Evolutionary conservation across 2,888 invertebrate genomes (phyloP).

Genomic region (Troides helena): DNA sequence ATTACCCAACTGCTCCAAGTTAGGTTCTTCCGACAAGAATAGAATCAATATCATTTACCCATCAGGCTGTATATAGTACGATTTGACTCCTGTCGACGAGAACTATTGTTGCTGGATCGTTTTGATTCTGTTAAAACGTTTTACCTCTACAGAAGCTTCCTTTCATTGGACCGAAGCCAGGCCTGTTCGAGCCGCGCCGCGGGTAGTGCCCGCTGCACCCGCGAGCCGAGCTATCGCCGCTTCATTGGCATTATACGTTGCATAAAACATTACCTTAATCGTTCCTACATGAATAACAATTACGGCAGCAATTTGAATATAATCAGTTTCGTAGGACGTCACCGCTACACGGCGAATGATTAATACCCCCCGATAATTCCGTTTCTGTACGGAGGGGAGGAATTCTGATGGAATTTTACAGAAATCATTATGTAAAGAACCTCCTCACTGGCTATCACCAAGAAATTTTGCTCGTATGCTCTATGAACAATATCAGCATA

Average conservation of each 20-base stretch:
- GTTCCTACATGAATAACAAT: conserved; percentile 52
- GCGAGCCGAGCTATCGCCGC: not conserved
- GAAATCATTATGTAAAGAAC: conserved; percentile 29
- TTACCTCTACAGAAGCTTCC: too few relatives aligned
- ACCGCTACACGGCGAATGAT: conserved; percentile 64
- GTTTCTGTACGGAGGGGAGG: conserved; percentile 44
- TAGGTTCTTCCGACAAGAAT: too few relatives aligned
- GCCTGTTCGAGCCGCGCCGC: too few relatives aligned
- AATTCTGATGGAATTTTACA: conserved; percentile 35
- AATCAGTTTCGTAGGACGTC: conserved; percentile 56
- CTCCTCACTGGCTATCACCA: conserved; percentile 12
- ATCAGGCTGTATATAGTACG: too few relatives aligned
- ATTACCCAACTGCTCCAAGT: too few relatives aligned
- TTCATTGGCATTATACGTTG: conserved; percentile 19
- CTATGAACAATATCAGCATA: too few relatives aligned
- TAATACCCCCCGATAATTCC: conserved; percentile 63
- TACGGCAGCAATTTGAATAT: conserved; percentile 64
- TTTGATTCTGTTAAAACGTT: too few relatives aligned
- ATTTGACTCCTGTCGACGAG: too few relatives aligned
- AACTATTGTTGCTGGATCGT: too few relatives aligned
- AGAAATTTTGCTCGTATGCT: not conserved
- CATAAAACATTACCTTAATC: conserved; percentile 27
- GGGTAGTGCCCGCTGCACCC: too few relatives aligned
- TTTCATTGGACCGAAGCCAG: too few relatives aligned
- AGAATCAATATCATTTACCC: too few relatives aligned